Evolutionary conservation across 2,113 vertebrate genomes (phyloP).

Genomic region (Axis porcinus): DNA sequence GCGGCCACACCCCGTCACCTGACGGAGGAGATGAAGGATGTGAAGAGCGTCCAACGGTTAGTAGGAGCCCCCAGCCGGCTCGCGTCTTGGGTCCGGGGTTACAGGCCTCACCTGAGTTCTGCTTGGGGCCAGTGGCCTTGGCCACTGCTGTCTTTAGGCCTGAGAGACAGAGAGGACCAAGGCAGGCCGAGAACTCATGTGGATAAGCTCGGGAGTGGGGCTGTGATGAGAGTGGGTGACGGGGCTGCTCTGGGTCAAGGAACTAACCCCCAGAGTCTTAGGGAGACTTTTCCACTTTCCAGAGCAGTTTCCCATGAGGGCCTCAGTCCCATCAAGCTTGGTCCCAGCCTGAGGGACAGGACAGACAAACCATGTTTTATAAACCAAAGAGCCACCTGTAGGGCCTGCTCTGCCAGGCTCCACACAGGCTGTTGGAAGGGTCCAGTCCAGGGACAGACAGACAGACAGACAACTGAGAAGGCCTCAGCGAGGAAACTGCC

Average conservation of each 20-base stretch:
- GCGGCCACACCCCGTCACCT: background rate
- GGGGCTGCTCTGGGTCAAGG: background rate
- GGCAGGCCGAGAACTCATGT: rapidly evolving
- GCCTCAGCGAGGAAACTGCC: too few relatives aligned
- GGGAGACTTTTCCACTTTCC: background rate
- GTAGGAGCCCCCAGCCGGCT: background rate
- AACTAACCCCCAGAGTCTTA: too few relatives aligned
- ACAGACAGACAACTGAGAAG: background rate
- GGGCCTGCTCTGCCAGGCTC: background rate
- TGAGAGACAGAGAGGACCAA: background rate
- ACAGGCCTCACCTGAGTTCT: background rate
- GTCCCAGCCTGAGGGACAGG: background rate
- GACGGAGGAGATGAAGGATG: background rate
- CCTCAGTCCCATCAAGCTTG: background rate
- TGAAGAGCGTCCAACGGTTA: rapidly evolving
- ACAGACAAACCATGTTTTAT: rapidly evolving
- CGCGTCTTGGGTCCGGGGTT: background rate
- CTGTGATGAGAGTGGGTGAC: too few relatives aligned
- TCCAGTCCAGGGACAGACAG: background rate
- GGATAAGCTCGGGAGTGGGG: background rate
- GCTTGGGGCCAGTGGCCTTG: background rate
- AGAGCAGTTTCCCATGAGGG: background rate
- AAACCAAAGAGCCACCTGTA: background rate
- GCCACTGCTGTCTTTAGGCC: background rate
- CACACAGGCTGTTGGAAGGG: background rate